Base-by-base conservation (phyloP, 2,888 invertebrate species). In the Eupithecia abbreviata region DNA sequence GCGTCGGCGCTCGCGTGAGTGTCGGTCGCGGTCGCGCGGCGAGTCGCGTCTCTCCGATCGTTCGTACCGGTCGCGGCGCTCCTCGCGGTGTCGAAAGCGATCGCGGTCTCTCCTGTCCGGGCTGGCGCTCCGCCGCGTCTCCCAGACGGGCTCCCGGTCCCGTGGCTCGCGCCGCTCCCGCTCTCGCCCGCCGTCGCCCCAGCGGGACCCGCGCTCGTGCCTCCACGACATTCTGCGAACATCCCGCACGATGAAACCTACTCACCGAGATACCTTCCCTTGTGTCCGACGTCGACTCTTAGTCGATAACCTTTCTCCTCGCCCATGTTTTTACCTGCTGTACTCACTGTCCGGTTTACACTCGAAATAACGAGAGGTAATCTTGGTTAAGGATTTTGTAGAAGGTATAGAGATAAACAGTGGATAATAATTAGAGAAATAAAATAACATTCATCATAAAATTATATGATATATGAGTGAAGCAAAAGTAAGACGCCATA, bases 191-290 rank as follows among this genome's bases (percentile, higher is more conserved):
- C 84, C 84, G 45, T 89, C 90, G 78, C 88, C 90, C 93, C 93
- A 93, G 41, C 93, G 90, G 79, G 90, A 84, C 75, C 86, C 85
- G 74, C 93, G 89, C 80, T 91, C 92, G 79, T 93, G 88, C 81
- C 94, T 90, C 94, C 94, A 93, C 86, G 94, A 94, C 94, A 94
- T 94, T 92, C 94, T 94, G 94, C 85, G 92, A 94, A 94, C 91
- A 93, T 82, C 89, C 88, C 85, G 87, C 87, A 84, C 82, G 86
- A 90, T 93, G 88, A 92, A 93, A 89, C 85, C 81, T 89, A 91
- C 90, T 90, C 87, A 90, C 90, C 85, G 85, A 87, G 85, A 72
- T 83, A 82, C 82, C 81, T 87, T 82, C 82, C 81, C 73, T 77
- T 75, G 82, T 78, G 80, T 82, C 79, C 81, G 76, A 76, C 71